phyloP scores from a whole-genome alignment of 2,797 vertebrate genomes.

The Crypturellus tataupa region DNA sequence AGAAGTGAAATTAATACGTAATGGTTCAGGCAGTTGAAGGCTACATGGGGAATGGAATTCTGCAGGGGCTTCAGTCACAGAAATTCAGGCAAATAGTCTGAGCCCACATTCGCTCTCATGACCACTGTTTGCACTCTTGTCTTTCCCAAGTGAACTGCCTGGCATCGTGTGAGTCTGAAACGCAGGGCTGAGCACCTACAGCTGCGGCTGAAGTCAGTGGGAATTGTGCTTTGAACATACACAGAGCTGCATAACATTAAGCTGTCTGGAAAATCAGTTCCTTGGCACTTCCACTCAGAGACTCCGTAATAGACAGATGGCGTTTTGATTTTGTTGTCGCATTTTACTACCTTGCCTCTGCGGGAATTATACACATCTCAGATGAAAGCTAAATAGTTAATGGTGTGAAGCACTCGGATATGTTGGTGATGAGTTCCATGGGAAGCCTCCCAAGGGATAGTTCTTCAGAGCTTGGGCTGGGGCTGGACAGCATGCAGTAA shows the following conservation, averaged over 20 bases:
- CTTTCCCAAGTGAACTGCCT: background rate
- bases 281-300: background rate
- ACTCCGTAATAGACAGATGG: background rate
- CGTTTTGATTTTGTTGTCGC: background rate
- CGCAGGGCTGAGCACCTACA: background rate
- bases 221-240: background rate
- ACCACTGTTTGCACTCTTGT: background rate
- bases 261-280: background rate
- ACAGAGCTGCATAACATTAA: background rate
- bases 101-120: background rate
- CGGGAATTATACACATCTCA: background rate
- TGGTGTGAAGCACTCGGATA: background rate
- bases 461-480: background rate
- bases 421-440: background rate
- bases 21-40: slow-evolving; percentile 8
- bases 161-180: background rate
- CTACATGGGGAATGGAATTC: background rate
- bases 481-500: background rate
- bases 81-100: slow-evolving; percentile 9
- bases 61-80: background rate
- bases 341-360: background rate
- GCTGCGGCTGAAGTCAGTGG: background rate
- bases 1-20: background rate
- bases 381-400: background rate
- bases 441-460: background rate